Conservation (phyloP, 92 coral and sea anemone genomes). For the Porites rus region DNA sequence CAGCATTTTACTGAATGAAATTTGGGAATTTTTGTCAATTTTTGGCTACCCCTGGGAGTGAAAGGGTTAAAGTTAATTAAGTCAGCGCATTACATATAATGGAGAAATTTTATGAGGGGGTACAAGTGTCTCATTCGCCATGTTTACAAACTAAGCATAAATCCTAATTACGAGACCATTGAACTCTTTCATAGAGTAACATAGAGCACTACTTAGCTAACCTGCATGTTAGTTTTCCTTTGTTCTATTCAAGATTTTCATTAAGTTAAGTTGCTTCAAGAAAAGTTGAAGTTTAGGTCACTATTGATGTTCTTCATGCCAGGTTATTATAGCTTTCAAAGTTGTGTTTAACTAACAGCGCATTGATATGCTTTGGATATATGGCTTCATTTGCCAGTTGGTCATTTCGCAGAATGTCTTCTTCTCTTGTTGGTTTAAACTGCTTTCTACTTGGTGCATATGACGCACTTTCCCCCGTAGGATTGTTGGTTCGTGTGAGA, state of each 20-base stretch:
- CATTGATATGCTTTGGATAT: conserved; percentile 20
- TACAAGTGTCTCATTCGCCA: too few relatives aligned
- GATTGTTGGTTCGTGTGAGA: neutral
- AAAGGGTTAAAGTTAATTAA: too few relatives aligned
- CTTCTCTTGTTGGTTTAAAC: conserved; percentile 31
- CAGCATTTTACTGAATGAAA: too few relatives aligned
- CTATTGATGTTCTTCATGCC: conserved; percentile 27
- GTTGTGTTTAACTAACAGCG: conserved; percentile 11
- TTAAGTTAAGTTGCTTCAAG: neutral
- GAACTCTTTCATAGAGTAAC: too few relatives aligned
- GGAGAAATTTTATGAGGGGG: too few relatives aligned
- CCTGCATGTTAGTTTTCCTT: neutral
- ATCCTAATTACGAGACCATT: too few relatives aligned
- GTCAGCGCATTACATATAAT: too few relatives aligned
- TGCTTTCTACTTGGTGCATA: conserved; percentile 2
- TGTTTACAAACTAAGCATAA: too few relatives aligned
- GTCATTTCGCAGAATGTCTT: conserved; percentile 8
- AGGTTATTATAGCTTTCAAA: conserved; percentile 22
- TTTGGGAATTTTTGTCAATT: too few relatives aligned
- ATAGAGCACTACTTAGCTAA: too few relatives aligned
- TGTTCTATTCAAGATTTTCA: neutral
- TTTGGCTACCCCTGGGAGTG: too few relatives aligned
- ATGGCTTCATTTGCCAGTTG: conserved; percentile 7
- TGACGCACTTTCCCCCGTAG: neutral
- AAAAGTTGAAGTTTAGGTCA: neutral